Base-by-base conservation (phyloP, 2,797 vertebrate species). In the Pseudomugil tenellus region DNA sequence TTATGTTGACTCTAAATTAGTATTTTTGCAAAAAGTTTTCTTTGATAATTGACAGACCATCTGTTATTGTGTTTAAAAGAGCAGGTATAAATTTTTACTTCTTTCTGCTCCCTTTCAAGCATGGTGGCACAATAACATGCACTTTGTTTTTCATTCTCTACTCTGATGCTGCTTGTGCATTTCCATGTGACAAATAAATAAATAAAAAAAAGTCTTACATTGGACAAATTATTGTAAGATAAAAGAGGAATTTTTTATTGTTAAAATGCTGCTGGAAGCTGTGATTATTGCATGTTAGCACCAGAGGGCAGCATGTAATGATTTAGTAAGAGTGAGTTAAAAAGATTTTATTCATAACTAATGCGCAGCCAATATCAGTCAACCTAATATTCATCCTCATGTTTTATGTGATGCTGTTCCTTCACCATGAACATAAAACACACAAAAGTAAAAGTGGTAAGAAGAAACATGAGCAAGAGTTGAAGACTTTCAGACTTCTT, bases 241-340 rank as follows among this genome's bases (percentile, higher is more conserved):
- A 21, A 9, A 46, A 46, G 21, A 25, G 23, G 11, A 13, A 14
- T 51, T 5, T 25, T 51, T 2, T 14, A 25, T 25, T n/a, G n/a
- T 25, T 19, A 9, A 19, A n/a, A 4, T 13, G 1, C 37, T 19
- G 29, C n/a, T 29, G 6, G 4, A 51, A 21, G 19, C 31, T 23
- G 13, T 35, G 28, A 4, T 19, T 56, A 4, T 26, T 25, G 2
- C 6, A 34, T 4, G 17, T 53, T 3, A 41, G 37, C 26, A 88
- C 74, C 70, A 91, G 90, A 63, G 64, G 81, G 89, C 84, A 84
- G 74, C 81, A 86, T 21, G 68, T 26, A 2, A 32, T 29, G 28
- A 37, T 1, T 51, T 19, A 52, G 11, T 46, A 16, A 14, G 39
- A 3, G 8, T n/a, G 23, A 25, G 28, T 2, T 0, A 58, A 60